Percentiles rank a stretch among this genome's conserved stretches.
phyloP scores from a whole-genome alignment of 2,797 vertebrate species.

The Rhabdomys pumilio region DNA sequence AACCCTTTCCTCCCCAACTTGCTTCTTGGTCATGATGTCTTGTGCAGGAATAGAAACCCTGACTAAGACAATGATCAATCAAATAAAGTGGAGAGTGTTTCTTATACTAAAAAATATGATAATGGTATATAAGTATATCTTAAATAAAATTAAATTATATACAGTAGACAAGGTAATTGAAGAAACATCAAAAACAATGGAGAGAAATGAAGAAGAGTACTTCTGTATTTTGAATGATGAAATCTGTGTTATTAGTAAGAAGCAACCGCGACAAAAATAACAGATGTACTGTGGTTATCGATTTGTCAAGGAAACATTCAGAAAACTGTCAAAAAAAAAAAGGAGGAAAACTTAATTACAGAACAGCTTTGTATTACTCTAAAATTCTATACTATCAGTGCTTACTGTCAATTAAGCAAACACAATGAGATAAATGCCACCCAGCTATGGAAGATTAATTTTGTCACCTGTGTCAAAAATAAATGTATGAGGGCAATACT shows the following conservation, averaged over 20 bases:
- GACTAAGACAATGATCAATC: neutral
- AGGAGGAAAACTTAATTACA: conserved; percentile 58
- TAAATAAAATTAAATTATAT: conserved; percentile 16
- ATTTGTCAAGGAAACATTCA: conserved; percentile 58
- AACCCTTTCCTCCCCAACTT: neutral
- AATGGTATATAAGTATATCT: neutral
- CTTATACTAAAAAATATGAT: neutral
- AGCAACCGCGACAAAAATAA: neutral
- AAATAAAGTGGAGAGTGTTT: neutral
- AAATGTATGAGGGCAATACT: conserved; percentile 63
- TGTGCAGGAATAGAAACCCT: neutral
- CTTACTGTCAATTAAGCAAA: conserved; percentile 68
- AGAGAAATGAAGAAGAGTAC: neutral
- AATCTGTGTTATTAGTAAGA: conserved; percentile 32
- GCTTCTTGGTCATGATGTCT: neutral
- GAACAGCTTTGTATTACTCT: neutral
- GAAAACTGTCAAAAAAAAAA: conserved; percentile 45
- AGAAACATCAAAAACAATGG: neutral
- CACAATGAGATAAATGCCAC: conserved; percentile 75
- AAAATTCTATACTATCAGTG: conserved; percentile 59
- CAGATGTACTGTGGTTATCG: neutral
- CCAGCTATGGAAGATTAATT: conserved; percentile 69
- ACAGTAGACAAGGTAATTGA: conserved; percentile 23
- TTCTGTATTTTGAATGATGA: conserved; percentile 35
- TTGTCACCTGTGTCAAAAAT: conserved; percentile 70